Evolutionary conservation across 2,888 invertebrate genomes (phyloP).

Genomic region (Ophraella communa): DNA sequence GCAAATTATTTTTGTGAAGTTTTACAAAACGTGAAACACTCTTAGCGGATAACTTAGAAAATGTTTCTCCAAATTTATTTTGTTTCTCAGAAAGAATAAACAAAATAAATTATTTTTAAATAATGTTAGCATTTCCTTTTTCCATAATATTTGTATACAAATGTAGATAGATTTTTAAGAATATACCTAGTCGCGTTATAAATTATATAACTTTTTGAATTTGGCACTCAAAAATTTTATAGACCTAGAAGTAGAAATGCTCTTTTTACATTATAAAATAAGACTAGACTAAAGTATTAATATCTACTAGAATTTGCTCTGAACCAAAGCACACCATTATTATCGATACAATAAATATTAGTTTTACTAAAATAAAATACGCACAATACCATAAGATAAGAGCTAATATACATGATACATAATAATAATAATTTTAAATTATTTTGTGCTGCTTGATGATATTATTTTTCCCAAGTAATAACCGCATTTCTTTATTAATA

Average conservation of each 20-base stretch:
- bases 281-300: background rate
- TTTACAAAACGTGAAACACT: slow-evolving; percentile 35
- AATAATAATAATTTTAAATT: too few species aligned
- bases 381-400: too few species aligned
- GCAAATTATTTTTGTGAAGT: slow-evolving; percentile 32
- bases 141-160: slow-evolving; percentile 49
- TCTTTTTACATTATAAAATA: background rate
- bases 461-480: too few species aligned
- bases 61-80: slow-evolving; percentile 23
- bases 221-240: slow-evolving; percentile 51
- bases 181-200: slow-evolving; percentile 53
- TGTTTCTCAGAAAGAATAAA: slow-evolving; percentile 29
- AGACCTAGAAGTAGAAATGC: slow-evolving; percentile 37
- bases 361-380: too few species aligned
- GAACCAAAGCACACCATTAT: too few species aligned
- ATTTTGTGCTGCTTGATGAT: too few species aligned
- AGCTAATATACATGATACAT: too few species aligned
- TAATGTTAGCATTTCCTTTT: slow-evolving; percentile 42
- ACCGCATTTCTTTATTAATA: too few species aligned
- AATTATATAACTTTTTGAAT: slow-evolving; percentile 45
- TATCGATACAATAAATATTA: too few species aligned
- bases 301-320: background rate
- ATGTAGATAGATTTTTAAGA: slow-evolving; percentile 55
- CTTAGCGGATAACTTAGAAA: slow-evolving; percentile 11
- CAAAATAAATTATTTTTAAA: slow-evolving; percentile 31